These are phyloP conservation scores for Mastacembelus armatus DNA, from an alignment of 2,797 vertebrate species.

Conservation along the genomic window DNA sequence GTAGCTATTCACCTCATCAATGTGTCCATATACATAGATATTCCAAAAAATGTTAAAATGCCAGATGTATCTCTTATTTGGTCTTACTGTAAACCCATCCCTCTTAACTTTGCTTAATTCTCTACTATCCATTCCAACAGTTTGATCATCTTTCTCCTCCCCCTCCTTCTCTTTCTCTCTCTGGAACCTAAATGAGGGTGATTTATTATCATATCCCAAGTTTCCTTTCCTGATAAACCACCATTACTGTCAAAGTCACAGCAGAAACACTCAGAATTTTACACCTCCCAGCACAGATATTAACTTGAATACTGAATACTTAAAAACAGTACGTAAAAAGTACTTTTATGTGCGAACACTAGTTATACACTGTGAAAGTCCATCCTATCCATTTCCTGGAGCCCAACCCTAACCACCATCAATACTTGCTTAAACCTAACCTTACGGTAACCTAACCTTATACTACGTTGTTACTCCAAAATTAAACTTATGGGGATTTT, in stretches of 20 bases:
- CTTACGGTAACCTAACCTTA: no score
- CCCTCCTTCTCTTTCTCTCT: conserved; percentile 29
- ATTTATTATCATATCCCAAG: conserved; percentile 69
- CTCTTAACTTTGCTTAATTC: not conserved
- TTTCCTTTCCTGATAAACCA: conserved; percentile 65
- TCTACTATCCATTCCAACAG: conserved; percentile 27
- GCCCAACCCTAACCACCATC: no score
- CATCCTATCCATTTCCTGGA: no score
- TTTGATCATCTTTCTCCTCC: conserved; percentile 35
- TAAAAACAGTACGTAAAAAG: not conserved
- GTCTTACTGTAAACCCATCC: not conserved
- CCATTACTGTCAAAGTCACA: conserved; percentile 60
- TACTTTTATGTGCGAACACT: not conserved
- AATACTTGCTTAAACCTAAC: no score
- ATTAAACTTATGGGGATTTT: no score
- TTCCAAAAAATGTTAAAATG: not conserved
- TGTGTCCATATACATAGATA: not conserved
- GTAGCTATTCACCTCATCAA: not conserved
- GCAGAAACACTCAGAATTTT: conserved; percentile 34
- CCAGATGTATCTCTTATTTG: not conserved
- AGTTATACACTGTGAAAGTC: no score
- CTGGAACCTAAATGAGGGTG: conserved; percentile 57
- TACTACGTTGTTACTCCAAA: no score
- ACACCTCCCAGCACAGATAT: conserved; percentile 10
- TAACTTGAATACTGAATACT: conserved; percentile 18